phyloP scores from a whole-genome alignment of 2,888 invertebrate species.

The Sphinx pinastri region DNA sequence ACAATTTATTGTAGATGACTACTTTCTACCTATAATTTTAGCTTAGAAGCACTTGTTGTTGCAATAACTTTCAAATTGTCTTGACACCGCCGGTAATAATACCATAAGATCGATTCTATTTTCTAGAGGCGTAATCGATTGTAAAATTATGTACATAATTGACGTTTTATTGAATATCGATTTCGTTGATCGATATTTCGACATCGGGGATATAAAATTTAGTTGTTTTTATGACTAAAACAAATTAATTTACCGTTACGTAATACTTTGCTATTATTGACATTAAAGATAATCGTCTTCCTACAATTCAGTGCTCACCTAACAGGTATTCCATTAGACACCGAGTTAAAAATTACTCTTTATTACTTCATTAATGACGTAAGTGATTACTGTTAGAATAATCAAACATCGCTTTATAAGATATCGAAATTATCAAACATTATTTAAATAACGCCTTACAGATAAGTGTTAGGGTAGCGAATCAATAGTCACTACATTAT shows the following conservation, averaged over 20 bases:
- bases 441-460: background rate
- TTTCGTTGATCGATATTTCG: slow-evolving; percentile 5
- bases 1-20: background rate
- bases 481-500: background rate
- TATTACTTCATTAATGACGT: slow-evolving; percentile 4
- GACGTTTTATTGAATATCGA: slow-evolving; percentile 12
- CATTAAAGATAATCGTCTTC: too few species aligned
- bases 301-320: too few species aligned
- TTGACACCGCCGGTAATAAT: background rate
- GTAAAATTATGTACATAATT: background rate
- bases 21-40: background rate
- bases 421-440: background rate
- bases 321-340: background rate
- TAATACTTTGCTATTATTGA: background rate
- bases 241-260: too few species aligned
- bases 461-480: background rate
- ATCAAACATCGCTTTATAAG: background rate
- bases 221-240: too few species aligned
- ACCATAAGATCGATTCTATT: slow-evolving; percentile 2
- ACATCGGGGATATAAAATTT: background rate
- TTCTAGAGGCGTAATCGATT: slow-evolving; percentile 8
- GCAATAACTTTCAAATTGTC: background rate
- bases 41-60: background rate
- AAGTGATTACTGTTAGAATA: background rate
- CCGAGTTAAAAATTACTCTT: slow-evolving; percentile 4